These are phyloP conservation scores for Ormyrus thymus DNA, from an alignment of 2,888 invertebrate genomes.

Conservation along the genomic window DNA sequence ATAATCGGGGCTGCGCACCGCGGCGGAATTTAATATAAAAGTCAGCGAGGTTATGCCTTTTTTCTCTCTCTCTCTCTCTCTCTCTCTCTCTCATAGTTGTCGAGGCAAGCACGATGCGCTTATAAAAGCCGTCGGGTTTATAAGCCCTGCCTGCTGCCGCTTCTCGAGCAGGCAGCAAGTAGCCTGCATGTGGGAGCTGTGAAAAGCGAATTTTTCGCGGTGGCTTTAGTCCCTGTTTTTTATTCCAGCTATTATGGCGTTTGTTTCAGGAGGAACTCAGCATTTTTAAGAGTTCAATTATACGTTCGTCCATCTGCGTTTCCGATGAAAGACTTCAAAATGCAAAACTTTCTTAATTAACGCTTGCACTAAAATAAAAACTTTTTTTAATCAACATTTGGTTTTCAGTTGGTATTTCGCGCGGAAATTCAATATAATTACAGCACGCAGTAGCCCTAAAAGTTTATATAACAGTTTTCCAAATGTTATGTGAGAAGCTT, in stretches of 20 bases:
- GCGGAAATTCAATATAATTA: too few species aligned
- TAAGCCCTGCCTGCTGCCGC: conserved; percentile 1
- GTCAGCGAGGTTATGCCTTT: conserved; percentile 32
- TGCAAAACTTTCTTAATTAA: too few species aligned
- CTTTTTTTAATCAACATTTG: too few species aligned
- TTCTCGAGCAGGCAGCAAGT: conserved; percentile 6
- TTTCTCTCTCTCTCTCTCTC: not conserved
- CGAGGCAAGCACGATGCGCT: conserved; percentile 39
- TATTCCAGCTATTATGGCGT: not conserved
- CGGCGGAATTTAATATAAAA: conserved; percentile 55
- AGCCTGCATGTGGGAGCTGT: not conserved
- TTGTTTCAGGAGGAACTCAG: not conserved
- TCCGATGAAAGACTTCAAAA: too few species aligned
- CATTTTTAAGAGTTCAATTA: too few species aligned
- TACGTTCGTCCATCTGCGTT: too few species aligned
- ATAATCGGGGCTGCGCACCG: conserved; percentile 31
- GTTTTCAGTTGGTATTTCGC: too few species aligned
- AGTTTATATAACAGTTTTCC: not conserved
- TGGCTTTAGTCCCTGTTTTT: not conserved
- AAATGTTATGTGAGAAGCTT: not conserved
- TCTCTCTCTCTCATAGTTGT: not conserved
- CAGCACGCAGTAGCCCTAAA: too few species aligned
- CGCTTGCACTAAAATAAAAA: too few species aligned
- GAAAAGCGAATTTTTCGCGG: conserved; percentile 27
- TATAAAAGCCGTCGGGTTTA: conserved; percentile 24